These are phyloP conservation scores for Phorcus lineatus DNA, from an alignment of 2,888 invertebrate species.

Conservation along the genomic window DNA sequence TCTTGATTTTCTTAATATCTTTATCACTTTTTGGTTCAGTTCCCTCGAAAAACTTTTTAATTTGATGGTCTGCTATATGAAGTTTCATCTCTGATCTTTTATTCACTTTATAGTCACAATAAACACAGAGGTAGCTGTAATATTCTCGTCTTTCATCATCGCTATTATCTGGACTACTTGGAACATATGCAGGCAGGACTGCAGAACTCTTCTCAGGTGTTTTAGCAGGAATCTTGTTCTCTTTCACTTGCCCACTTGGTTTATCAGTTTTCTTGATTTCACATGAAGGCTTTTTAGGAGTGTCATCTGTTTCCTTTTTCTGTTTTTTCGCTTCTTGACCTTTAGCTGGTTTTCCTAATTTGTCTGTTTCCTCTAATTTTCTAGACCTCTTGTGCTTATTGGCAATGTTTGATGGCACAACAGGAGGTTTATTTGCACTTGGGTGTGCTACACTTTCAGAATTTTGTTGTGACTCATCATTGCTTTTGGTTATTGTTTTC, in stretches of 20 bases:
- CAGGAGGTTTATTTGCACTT: neutral
- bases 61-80: neutral
- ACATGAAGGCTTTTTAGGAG: neutral
- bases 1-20: neutral
- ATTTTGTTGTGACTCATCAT: no score
- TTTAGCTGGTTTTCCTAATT: no score
- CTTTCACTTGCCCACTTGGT: neutral
- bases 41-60: neutral
- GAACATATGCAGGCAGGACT: neutral
- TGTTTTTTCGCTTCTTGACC: neutral
- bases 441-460: neutral
- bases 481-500: neutral
- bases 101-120: neutral
- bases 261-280: neutral
- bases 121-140: conserved; percentile 12
- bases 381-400: neutral
- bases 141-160: neutral
- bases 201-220: neutral
- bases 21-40: neutral
- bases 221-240: neutral
- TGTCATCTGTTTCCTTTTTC: neutral
- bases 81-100: neutral
- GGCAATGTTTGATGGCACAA: no score
- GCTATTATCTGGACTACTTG: neutral
- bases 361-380: neutral